Evolutionary conservation across 2,888 invertebrate species (phyloP), one percentile per base, ranked within the genome.

Genomic region (Nysson spinosus): DNA sequence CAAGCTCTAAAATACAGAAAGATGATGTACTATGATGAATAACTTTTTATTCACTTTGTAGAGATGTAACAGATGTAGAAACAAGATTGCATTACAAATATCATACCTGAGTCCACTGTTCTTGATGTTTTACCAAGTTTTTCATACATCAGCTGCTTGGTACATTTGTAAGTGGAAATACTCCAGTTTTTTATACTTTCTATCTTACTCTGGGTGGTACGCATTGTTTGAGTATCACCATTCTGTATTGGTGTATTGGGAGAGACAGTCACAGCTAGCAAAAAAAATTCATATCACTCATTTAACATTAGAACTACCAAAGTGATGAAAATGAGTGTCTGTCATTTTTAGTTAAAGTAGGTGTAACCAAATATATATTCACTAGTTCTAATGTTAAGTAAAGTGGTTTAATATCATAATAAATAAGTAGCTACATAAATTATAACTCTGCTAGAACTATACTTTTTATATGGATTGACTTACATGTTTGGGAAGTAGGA

Each of bases 111-210:
- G 85, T 96, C 96, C 44, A 96, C 94, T 35, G 96, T 96, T 61
- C 96, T 90, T 5, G 96, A 95, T 37, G 95, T 94, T 89, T 97
- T 99, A 12, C 99, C 99, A 54, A 99, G 90, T 85, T 96, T 97
- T 87, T 99, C 99, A 77, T 97, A 95, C 88, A 99, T 93, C 62
- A 98, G 91, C 87, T 99, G 99, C 81, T 96, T 95, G 4, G 99
- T 99, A 87, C 98, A 99, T 88, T 98, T 99, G 88, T 97, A 99
- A 0, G 98, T 98, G 63, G 97, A 97, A 84, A 99, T 95, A 69
- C 98, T 96, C 99, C 99, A 99, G 85, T 95, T 96, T 86, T 95
- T 96, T 67, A 99, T 90, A 57, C 94, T 93, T 87, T 98, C 98
- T 83, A 99, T 93, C 87, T 96, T 95, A 39, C 95, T 94, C 16